Base-by-base conservation (phyloP, 2,113 vertebrate species). In the Heterotis niloticus region DNA sequence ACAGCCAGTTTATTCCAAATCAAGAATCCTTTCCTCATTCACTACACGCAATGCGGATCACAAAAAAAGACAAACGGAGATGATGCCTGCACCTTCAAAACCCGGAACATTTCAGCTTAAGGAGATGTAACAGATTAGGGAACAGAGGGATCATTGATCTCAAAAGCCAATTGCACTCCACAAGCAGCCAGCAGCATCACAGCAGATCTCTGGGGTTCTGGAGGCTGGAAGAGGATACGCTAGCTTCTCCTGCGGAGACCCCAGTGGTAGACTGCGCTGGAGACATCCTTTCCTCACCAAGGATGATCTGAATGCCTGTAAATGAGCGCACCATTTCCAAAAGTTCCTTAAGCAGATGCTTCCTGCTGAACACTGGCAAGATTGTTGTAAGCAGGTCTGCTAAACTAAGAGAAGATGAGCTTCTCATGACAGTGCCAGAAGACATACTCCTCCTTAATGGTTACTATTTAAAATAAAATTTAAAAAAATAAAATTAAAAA, bases 161-260 rank as follows among this genome's bases (percentile, higher is more conserved):
- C 52, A 17, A n/a, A 57, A 74, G 71, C 71, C 71, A 74, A 59
- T 74, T 28, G 71, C 54, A 26, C 71, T 29, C 57, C 54, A 24
- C 51, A n/a, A 28, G 71, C 54, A 57, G 20, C 59, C 59, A 26
- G 24, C 52, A 59, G 71, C 24, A 13, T 5, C 17, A 28, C 71
- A 59, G 12, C 54, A 18, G 23, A 74, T 23, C 10, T 18, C 52
- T 18, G n/a, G 18, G 71, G 51, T 18, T 54, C 20, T 74, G 11
- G 20, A 24, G n/a, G 23, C 57, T 74, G 51, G 23, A 20, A 62
- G 14, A 17, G 59, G 20, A 62, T 17, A 20, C 3, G 59, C 3
- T 17, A 11, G 59, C 3, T 62, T 62, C 20, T 1, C 59, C 59
- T 62, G 59, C 7, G 59, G 20, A 62, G 59, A 20, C 20, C 59